Base-by-base conservation (phyloP, 2,888 invertebrate genomes). In the Zygaena filipendulae region DNA sequence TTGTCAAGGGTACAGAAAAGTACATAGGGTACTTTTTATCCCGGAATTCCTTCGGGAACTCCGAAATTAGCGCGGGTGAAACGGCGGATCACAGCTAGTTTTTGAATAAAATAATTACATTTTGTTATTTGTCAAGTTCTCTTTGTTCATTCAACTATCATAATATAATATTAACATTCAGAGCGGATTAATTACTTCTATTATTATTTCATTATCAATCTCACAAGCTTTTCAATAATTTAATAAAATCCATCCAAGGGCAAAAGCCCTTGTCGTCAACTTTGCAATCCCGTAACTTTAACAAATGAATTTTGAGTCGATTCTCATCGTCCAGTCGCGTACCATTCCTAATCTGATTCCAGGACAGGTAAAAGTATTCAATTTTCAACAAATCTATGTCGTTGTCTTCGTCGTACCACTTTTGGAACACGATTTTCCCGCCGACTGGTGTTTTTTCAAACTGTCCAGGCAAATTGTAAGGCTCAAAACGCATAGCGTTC, bases 381-480 rank as follows among this genome's bases (percentile, higher is more conserved):
- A 68, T 43, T 55, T 67, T 69, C 11, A 71, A 39, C 11, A 54
- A 43, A 38, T 51, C 45, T n/a, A 41, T 34, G 4, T 54, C 42
- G 1, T 13, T 29, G 0, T 31, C 29, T 11, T 46, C 39, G 16
- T 66, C 54, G 2, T 48, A 40, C 64, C 66, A 72, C 42, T 61
- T 72, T 42, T 74, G 63, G 30, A 72, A 72, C 2, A 72, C 48
- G 2, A 75, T 13, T 48, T 71, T 74, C 2, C 68, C 63, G 3
- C 74, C 74, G 14, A 74, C 53, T 1, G 75, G 75, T 1, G 54
- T 60, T 3, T 42, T 45, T 36, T 75, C 74, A 13, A 47, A 46
- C 27, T 69, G 68, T 20, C 53, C 48, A 9, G 52, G 45, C 10
- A 70, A 39, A 7, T 30, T 35, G 32, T 52, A 68, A 0, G 43